Evolutionary conservation across 2,888 invertebrate genomes (phyloP), one percentile per base, ranked within the genome.

Genomic region (Gandaritis pyraliata): DNA sequence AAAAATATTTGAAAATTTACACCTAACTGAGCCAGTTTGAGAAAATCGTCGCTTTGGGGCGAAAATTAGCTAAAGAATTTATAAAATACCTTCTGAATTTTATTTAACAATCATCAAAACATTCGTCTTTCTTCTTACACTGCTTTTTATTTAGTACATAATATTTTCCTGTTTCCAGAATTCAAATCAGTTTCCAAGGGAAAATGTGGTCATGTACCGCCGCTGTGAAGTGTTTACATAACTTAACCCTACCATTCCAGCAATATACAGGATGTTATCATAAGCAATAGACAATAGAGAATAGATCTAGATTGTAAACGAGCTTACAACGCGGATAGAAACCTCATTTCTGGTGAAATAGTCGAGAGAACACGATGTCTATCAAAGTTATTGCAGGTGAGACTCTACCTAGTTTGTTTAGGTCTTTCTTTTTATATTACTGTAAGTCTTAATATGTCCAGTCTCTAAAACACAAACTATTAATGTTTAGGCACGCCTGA

Each of bases 191-290:
- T 75, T 29, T 54, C 69, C 15, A 71, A 65, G 52, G 56, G 47
- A 1, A 76, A 73, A 67, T 89, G 89, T 70, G 69, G 53, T 30
- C 72, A 81, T 52, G 68, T 88, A 15, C 86, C 85, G 6, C 77
- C 72, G 10, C 58, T 81, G 30, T 83, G 74, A 71, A 10, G 56
- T 69, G 68, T 68, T 68, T 69, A 62, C 70, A 54, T 46, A 68
- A 57, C 53, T 63, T 43, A 58, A 61, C 58, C 54, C 54, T 58
- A 12, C 55, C 13, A 50, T 61, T 61, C 38, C 39, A 51, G 58
- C 30, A 38, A 48, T 49, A 56, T 10, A 66, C 67, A 66, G 71
- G 74, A 78, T 69, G 76, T 75, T 75, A 71, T 64, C 64, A 62
- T 58, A 66, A 52, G 50, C 59, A 50, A 58, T 71, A 66, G 55